These are phyloP conservation scores for Cyrtodaria siliqua DNA, from an alignment of 2,888 invertebrate genomes.

Conservation along the genomic window DNA sequence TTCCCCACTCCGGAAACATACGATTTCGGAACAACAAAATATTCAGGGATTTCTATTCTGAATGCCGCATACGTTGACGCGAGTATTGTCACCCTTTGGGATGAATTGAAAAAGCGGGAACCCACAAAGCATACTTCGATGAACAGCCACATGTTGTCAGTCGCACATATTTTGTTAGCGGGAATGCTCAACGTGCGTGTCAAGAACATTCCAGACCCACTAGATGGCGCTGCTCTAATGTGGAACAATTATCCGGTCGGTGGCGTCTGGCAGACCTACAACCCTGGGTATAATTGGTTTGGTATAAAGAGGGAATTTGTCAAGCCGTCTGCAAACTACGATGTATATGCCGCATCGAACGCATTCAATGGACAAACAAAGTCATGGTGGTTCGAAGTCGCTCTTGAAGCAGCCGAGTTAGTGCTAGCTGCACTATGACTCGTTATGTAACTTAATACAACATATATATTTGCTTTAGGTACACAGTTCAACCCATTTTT, in stretches of 20 bases:
- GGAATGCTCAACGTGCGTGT: slow-evolving; percentile 28
- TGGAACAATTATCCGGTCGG: slow-evolving; percentile 57
- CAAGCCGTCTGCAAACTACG: slow-evolving; percentile 31
- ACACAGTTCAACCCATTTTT: no score
- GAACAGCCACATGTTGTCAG: no score
- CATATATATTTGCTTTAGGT: no score
- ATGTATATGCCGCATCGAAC: slow-evolving; percentile 42
- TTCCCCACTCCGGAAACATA: slow-evolving; percentile 12
- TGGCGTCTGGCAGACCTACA: slow-evolving; percentile 46
- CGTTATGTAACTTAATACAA: no score
- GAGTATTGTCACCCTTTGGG: background rate
- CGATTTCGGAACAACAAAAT: slow-evolving; percentile 8
- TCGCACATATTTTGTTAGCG: slow-evolving; percentile 12
- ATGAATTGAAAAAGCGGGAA: no score
- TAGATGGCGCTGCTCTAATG: slow-evolving; percentile 20
- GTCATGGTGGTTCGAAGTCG: slow-evolving; percentile 1
- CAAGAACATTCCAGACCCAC: slow-evolving; percentile 28
- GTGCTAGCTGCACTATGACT: no score
- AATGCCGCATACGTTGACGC: slow-evolving; percentile 1
- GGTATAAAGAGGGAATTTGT: slow-evolving; percentile 30
- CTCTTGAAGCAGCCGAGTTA: slow-evolving; percentile 1
- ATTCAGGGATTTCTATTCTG: slow-evolving; percentile 1
- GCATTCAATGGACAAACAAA: background rate
- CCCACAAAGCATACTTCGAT: no score
- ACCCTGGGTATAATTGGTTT: slow-evolving; percentile 49